A percentile compares a stretch with the other conserved stretches of the same genome.
Evolutionary conservation across 92 coral and sea anemone genomes (phyloP).

Genomic region (Palythoa grandis): DNA sequence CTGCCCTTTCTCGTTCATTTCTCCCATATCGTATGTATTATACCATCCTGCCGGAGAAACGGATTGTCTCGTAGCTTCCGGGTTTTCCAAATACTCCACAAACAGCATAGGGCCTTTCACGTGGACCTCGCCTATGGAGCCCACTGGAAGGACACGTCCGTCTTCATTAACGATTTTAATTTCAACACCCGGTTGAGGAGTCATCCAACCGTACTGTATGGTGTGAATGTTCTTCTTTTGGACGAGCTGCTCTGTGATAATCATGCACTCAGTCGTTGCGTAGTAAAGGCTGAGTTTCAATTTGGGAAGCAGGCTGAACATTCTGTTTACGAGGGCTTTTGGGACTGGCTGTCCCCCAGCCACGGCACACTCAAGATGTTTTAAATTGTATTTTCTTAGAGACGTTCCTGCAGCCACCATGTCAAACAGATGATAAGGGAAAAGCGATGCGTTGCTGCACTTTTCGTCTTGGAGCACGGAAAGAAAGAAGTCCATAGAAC

Average conservation of each 20-base stretch:
- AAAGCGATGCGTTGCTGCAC: conserved; percentile 56
- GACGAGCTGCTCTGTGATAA: conserved; percentile 35
- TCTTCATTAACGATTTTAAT: conserved; percentile 50
- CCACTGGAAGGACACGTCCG: conserved; percentile 39
- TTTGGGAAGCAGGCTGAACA: conserved; percentile 43
- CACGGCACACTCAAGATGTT: conserved; percentile 16
- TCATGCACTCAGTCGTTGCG: conserved; percentile 50
- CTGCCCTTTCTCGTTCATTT: conserved; percentile 43
- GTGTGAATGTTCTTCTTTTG: conserved; percentile 37
- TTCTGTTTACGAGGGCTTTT: conserved; percentile 15
- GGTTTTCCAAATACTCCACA: conserved; percentile 42
- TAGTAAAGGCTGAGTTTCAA: conserved; percentile 18
- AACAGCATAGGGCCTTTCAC: conserved; percentile 40
- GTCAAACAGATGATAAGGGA: conserved; percentile 48
- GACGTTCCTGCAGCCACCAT: conserved; percentile 21
- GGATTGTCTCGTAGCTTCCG: conserved; percentile 39
- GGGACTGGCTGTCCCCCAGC: conserved; percentile 50
- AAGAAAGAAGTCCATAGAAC: conserved; percentile 36
- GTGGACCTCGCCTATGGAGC: conserved; percentile 46
- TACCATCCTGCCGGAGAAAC: conserved; percentile 56
- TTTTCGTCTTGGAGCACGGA: conserved; percentile 49
- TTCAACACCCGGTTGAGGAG: conserved; percentile 51
- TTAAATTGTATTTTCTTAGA: conserved; percentile 2
- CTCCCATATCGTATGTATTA: conserved; percentile 50
- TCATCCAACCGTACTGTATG: conserved; percentile 48